Conservation (phyloP, 2,797 vertebrate genomes). For the Chiloscyllium punctatum region DNA sequence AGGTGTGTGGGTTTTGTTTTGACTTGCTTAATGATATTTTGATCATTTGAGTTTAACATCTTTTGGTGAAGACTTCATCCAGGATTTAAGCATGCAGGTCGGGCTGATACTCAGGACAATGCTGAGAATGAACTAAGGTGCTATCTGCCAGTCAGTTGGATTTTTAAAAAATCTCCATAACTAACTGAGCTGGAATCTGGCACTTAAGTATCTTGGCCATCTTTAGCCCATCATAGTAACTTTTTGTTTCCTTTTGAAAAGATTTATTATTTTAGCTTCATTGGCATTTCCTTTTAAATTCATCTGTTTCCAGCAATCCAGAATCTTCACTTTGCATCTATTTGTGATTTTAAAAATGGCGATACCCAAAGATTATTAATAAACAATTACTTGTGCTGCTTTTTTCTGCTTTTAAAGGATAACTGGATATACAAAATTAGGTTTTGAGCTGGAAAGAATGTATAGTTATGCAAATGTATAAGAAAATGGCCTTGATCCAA, state of each 20-base stretch:
- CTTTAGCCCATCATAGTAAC: not conserved
- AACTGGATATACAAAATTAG: too few relatives aligned
- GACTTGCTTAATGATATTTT: too few relatives aligned
- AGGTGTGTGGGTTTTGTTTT: too few relatives aligned
- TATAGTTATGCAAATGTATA: too few relatives aligned
- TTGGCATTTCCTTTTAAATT: not conserved
- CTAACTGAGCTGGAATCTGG: not conserved
- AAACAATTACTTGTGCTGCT: too few relatives aligned
- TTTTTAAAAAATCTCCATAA: not conserved
- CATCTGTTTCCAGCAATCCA: not conserved
- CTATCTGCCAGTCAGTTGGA: not conserved
- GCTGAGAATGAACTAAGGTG: too few relatives aligned
- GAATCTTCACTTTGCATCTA: not conserved
- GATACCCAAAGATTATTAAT: too few relatives aligned
- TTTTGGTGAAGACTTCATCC: not conserved
- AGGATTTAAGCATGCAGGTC: not conserved
- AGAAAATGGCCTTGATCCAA: too few relatives aligned
- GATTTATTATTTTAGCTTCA: not conserved
- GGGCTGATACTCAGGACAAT: not conserved
- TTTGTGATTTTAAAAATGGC: not conserved
- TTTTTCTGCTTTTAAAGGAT: too few relatives aligned
- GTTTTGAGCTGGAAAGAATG: too few relatives aligned
- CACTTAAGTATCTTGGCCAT: not conserved
- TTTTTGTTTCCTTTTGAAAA: not conserved
- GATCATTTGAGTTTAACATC: too few relatives aligned